Percentiles rank a stretch among this genome's conserved stretches.
Conservation (phyloP, 2,113 vertebrate genomes). For the Marmota monax region DNA sequence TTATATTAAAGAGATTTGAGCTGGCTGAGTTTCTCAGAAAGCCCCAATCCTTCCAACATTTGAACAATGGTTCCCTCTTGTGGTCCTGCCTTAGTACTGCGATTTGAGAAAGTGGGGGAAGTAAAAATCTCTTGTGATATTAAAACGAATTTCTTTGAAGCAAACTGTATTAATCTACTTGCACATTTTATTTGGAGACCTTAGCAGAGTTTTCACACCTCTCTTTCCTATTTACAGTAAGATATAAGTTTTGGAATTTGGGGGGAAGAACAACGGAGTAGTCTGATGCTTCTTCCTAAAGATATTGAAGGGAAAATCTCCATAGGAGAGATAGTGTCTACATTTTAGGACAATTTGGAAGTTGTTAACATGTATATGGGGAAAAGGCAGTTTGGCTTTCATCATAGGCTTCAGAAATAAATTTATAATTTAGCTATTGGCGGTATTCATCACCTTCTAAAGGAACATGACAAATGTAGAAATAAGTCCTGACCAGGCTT, state of each 20-base stretch:
- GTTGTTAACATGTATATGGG: not conserved
- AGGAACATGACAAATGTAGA: not conserved
- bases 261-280: not conserved
- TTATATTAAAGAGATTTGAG: slow-evolving; percentile 74
- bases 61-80: slow-evolving; percentile 90
- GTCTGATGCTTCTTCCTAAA: not conserved
- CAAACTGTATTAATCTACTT: not conserved
- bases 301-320: not conserved
- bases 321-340: not conserved
- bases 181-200: not conserved
- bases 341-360: not conserved
- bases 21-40: not conserved
- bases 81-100: slow-evolving; percentile 74
- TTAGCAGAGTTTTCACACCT: not conserved
- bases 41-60: slow-evolving; percentile 79
- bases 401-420: not conserved
- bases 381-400: not conserved
- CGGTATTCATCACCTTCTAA: not conserved
- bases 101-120: not conserved
- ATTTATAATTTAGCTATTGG: not conserved
- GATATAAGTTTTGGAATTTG: not conserved
- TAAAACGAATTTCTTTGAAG: not conserved
- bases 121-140: not conserved
- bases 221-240: not conserved
- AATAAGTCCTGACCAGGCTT: slow-evolving; percentile 14